These are phyloP conservation scores for Xestia ashworthii DNA, from an alignment of 2,888 invertebrate species.

Conservation along the genomic window DNA sequence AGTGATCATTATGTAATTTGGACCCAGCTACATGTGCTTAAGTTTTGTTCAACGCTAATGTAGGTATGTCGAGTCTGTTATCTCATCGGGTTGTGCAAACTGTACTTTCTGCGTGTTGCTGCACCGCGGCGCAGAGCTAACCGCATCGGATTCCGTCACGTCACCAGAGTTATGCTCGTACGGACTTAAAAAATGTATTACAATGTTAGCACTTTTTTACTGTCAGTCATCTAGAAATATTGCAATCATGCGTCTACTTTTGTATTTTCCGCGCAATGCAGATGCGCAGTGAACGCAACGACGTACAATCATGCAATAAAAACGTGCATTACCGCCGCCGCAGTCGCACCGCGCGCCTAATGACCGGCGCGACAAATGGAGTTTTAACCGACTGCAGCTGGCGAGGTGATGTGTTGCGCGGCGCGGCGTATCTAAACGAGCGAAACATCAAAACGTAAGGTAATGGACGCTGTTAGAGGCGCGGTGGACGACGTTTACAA, in stretches of 20 bases:
- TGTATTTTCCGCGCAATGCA: slow-evolving; percentile 54
- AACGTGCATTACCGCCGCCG: slow-evolving; percentile 55
- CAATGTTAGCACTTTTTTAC: slow-evolving; percentile 59
- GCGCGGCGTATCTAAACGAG: slow-evolving; percentile 15
- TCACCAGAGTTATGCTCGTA: slow-evolving; percentile 53
- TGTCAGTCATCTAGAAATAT: slow-evolving; percentile 54
- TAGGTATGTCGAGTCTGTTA: background rate
- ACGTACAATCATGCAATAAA: slow-evolving; percentile 53
- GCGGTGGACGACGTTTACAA: slow-evolving; percentile 20
- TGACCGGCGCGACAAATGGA: slow-evolving; percentile 50
- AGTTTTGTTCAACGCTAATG: background rate
- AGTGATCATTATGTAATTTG: background rate
- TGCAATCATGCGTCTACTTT: slow-evolving; percentile 54
- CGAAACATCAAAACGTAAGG: slow-evolving; percentile 1
- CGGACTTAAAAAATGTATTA: slow-evolving; percentile 59
- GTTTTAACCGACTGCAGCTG: slow-evolving; percentile 56
- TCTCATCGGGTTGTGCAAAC: background rate
- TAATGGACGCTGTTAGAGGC: slow-evolving; percentile 28
- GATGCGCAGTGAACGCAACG: slow-evolving; percentile 48
- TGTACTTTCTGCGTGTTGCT: slow-evolving; percentile 30
- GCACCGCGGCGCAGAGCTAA: slow-evolving; percentile 9
- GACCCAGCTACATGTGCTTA: background rate
- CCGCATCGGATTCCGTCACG: slow-evolving; percentile 62
- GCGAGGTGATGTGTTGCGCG: slow-evolving; percentile 31
- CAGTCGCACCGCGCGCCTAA: slow-evolving; percentile 33